Conservation (phyloP, 2,113 vertebrate genomes). For the Craseonycteris thonglongyai region DNA sequence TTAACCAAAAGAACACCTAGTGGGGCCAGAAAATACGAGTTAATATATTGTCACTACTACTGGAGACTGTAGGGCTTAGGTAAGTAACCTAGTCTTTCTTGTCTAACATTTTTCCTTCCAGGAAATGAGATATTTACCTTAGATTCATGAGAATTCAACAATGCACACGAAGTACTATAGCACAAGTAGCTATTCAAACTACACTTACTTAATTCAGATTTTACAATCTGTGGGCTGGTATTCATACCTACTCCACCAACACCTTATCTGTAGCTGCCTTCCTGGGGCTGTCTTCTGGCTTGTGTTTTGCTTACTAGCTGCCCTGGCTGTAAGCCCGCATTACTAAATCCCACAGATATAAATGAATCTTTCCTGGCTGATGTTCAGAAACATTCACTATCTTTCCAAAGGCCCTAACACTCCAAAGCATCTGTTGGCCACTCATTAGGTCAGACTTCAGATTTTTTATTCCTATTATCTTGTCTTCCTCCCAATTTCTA, state of each 20-base stretch:
- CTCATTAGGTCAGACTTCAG: neutral
- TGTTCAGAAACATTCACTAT: neutral
- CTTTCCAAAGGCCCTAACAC: neutral
- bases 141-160: neutral
- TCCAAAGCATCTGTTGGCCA: neutral
- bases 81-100: neutral
- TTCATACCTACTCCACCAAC: neutral
- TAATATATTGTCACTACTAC: neutral
- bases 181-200: neutral
- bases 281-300: neutral
- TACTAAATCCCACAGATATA: neutral
- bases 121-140: neutral
- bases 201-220: neutral
- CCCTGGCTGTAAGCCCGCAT: neutral
- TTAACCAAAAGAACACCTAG: neutral
- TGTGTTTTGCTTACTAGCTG: neutral
- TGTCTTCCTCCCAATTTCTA: neutral
- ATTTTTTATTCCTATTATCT: neutral
- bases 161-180: neutral
- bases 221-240: neutral
- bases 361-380: neutral
- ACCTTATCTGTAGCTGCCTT: neutral
- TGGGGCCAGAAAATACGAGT: neutral
- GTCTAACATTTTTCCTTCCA: neutral
- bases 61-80: neutral